phyloP scores from a whole-genome alignment of 2,113 vertebrate species.

The Otus sunia region DNA sequence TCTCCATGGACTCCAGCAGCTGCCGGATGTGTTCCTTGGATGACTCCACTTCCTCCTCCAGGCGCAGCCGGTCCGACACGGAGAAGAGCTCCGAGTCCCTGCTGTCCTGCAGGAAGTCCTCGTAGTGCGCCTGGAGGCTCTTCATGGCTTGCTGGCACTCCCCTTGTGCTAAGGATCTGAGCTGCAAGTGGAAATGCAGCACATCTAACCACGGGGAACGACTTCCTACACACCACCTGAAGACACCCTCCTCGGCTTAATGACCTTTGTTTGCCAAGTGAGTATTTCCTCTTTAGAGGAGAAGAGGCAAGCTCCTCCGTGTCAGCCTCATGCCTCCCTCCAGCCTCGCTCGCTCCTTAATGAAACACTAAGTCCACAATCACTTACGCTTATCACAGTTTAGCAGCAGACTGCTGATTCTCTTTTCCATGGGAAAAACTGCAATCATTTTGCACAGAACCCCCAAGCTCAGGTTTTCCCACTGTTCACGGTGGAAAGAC shows the following conservation, averaged over 20 bases:
- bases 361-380: rapidly evolving
- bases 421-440: background rate
- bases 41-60: constrained; percentile 86
- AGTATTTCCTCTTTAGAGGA: background rate
- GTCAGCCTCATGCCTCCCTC: background rate
- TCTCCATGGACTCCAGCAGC: constrained; percentile 89
- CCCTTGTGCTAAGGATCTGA: constrained; percentile 78
- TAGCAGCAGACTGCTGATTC: background rate
- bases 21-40: constrained; percentile 85
- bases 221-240: background rate
- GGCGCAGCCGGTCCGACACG: constrained; percentile 77
- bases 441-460: background rate
- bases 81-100: constrained; percentile 88
- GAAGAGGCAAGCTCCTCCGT: rapidly evolving
- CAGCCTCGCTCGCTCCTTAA: background rate
- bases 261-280: rapidly evolving
- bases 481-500: background rate
- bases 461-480: background rate
- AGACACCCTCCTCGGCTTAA: background rate
- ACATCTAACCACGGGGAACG: background rate
- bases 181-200: constrained; percentile 64
- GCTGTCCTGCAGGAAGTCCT: constrained; percentile 92
- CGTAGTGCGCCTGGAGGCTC: constrained; percentile 83
- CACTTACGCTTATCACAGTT: no score
- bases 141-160: constrained; percentile 86